These are phyloP conservation scores for Calameuta idolon DNA, from an alignment of 2,888 invertebrate species.

Conservation along the genomic window DNA sequence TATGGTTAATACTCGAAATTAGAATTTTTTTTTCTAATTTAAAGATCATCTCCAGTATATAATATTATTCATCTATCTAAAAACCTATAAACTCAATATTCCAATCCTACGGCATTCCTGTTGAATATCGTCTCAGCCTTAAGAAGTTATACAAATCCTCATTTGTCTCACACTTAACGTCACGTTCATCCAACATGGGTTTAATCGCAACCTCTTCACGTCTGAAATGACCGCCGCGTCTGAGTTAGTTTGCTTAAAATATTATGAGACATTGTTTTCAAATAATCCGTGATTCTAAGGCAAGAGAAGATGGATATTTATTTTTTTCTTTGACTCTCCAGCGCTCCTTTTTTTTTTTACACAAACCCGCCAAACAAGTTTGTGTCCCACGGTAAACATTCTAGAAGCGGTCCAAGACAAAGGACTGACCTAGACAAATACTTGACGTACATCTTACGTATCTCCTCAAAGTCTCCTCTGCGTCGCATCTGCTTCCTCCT, in stretches of 20 bases:
- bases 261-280: conserved; percentile 9
- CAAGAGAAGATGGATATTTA: background rate
- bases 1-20: background rate
- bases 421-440: conserved; percentile 8
- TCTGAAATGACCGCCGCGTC: conserved; percentile 1
- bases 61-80: background rate
- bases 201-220: background rate
- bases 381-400: conserved; percentile 5
- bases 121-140: background rate
- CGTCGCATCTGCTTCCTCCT: background rate
- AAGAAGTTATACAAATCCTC: background rate
- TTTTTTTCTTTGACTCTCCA: background rate
- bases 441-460: background rate
- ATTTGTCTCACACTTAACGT: background rate
- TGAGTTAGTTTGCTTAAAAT: conserved; percentile 5
- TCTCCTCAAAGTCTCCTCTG: background rate
- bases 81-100: background rate
- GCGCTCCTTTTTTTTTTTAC: background rate
- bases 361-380: background rate
- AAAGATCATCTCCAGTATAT: background rate
- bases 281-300: conserved; percentile 6
- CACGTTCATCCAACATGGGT: background rate
- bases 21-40: background rate
- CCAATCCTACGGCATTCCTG: background rate
- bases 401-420: conserved; percentile 3